phyloP scores from a whole-genome alignment of 2,888 invertebrate genomes.

The Ichneumoninae sp. region DNA sequence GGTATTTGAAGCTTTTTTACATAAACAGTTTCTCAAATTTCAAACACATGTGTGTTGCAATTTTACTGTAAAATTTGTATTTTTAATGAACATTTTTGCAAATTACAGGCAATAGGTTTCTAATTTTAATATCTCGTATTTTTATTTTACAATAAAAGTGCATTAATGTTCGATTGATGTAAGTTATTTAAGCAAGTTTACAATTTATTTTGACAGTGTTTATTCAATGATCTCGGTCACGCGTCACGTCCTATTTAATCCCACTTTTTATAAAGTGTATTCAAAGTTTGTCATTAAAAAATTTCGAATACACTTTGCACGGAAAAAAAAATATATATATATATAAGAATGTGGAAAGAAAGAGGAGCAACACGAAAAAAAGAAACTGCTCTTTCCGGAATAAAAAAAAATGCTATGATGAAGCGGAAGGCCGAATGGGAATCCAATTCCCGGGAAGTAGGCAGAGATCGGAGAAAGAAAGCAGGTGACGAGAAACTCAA shows the following conservation, averaged over 20 bases:
- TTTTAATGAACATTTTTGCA: too few species aligned
- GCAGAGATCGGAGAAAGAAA: slow-evolving; percentile 52
- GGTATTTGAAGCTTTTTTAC: too few species aligned
- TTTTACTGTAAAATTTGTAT: too few species aligned
- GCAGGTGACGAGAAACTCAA: slow-evolving; percentile 47
- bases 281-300: background rate
- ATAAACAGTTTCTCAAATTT: too few species aligned
- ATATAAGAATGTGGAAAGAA: slow-evolving; percentile 19
- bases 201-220: too few species aligned
- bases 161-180: too few species aligned
- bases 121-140: too few species aligned
- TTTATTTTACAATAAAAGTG: too few species aligned
- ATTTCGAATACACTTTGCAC: too few species aligned
- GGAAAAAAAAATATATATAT: background rate
- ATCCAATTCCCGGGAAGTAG: slow-evolving; percentile 66
- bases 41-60: too few species aligned
- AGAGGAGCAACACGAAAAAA: slow-evolving; percentile 16
- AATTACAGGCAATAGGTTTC: too few species aligned
- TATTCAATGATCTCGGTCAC: background rate
- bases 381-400: slow-evolving; percentile 36
- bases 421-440: slow-evolving; percentile 63
- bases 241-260: slow-evolving; percentile 33
- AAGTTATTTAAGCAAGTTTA: too few species aligned
- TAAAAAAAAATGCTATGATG: slow-evolving; percentile 58
- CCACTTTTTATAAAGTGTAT: slow-evolving; percentile 16